Conservation (phyloP, 2,113 vertebrate species). For the Daphoenositta chrysoptera region DNA sequence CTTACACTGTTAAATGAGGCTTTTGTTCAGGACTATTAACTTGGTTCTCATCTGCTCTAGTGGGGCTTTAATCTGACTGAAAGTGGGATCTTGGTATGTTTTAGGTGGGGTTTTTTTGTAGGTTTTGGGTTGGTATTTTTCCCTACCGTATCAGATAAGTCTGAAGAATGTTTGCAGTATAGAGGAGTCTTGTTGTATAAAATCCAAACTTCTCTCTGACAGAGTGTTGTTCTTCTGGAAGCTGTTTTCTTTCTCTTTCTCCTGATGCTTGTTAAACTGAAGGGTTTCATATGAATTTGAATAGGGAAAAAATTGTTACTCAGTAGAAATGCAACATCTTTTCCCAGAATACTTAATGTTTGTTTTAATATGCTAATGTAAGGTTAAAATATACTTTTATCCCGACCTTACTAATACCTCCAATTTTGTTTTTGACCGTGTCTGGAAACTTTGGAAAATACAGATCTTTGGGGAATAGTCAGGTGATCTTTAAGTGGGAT, state of each 20-base stretch:
- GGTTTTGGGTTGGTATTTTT: neutral
- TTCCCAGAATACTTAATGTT: neutral
- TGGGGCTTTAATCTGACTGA: neutral
- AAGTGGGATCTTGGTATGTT: neutral
- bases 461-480: neutral
- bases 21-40: neutral
- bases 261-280: no score
- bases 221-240: neutral
- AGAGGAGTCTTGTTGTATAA: neutral
- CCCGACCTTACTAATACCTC: neutral
- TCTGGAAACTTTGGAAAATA: neutral
- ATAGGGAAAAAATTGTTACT: neutral
- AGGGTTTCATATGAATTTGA: neutral
- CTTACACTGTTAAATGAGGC: neutral
- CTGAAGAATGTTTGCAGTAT: neutral
- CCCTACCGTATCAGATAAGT: neutral
- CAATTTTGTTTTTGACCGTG: neutral
- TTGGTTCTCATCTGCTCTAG: neutral
- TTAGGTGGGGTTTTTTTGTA: neutral
- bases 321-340: neutral
- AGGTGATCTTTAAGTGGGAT: neutral
- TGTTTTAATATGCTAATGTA: neutral
- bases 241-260: neutral
- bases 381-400: neutral
- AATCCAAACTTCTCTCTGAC: neutral